These are phyloP conservation scores for Sminthurides bifidus DNA, from an alignment of 1,140 invertebrate genomes.

Conservation along the genomic window DNA sequence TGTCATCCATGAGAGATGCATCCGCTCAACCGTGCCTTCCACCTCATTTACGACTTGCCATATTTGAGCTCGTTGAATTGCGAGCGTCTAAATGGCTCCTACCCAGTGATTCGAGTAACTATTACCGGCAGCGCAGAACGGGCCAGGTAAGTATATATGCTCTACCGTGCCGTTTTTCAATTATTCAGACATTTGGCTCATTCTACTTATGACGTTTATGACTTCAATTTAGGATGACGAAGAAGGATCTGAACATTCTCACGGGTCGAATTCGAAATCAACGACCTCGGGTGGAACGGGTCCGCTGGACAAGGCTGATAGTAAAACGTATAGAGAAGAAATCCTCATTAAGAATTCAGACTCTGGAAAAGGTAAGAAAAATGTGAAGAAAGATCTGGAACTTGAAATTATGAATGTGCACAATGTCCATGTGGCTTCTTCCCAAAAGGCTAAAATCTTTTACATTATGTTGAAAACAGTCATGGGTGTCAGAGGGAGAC, in stretches of 20 bases:
- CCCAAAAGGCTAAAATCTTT: not conserved
- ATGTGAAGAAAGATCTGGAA: not conserved
- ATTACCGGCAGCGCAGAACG: constrained; percentile 27
- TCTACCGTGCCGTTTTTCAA: not conserved
- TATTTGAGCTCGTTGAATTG: constrained; percentile 31
- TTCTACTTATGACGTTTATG: too few species aligned
- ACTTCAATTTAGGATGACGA: not conserved
- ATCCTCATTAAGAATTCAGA: constrained; percentile 85
- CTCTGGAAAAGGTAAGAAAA: constrained; percentile 72
- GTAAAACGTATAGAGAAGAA: constrained; percentile 50
- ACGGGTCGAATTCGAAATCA: not conserved
- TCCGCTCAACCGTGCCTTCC: constrained; percentile 21
- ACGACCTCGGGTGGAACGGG: not conserved
- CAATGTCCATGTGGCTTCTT: not conserved
- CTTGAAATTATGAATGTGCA: not conserved
- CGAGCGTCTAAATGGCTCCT: constrained; percentile 27
- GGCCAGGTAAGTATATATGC: constrained; percentile 14
- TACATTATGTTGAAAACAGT: constrained; percentile 47
- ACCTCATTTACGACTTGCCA: constrained; percentile 19
- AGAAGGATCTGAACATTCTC: not conserved
- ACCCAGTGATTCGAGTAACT: constrained; percentile 26
- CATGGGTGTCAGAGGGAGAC: constrained; percentile 94
- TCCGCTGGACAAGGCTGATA: not conserved
- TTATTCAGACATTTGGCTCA: too few species aligned
- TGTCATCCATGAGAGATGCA: constrained; percentile 30